Conservation (phyloP, 2,113 vertebrate genomes). For the Serinus canaria region DNA sequence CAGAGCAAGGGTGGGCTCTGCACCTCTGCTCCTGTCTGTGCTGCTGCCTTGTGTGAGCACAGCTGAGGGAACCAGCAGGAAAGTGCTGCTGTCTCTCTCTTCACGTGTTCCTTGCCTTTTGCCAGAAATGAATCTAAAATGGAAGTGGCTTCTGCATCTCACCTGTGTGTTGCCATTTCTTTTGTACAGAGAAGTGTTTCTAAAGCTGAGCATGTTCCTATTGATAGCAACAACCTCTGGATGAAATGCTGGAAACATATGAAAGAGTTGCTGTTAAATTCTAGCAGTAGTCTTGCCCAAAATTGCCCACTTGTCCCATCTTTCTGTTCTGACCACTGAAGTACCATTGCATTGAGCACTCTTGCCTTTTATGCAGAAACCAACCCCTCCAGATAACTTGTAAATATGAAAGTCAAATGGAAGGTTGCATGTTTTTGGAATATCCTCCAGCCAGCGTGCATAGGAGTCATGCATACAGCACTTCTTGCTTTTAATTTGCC, state of each 20-base stretch:
- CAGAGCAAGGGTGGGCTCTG: not conserved
- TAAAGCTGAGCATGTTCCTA: not conserved
- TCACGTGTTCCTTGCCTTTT: not conserved
- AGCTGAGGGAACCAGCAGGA: not conserved
- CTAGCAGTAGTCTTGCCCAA: not conserved
- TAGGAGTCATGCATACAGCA: not conserved
- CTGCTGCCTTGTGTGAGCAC: rapidly evolving
- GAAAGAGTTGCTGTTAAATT: not conserved
- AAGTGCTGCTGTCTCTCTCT: rapidly evolving
- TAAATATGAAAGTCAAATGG: not conserved
- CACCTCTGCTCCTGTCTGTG: not conserved
- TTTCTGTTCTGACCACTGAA: not conserved
- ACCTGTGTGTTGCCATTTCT: not conserved
- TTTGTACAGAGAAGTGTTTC: not conserved
- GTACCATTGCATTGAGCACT: not conserved
- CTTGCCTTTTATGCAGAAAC: not conserved
- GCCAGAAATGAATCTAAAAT: not conserved
- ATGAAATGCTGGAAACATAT: not conserved
- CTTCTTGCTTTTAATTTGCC: not conserved
- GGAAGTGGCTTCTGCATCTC: not conserved
- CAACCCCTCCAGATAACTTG: not conserved
- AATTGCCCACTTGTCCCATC: not conserved
- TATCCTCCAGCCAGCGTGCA: not conserved
- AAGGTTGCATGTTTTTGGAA: not conserved
- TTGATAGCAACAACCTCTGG: not conserved